Percentiles rank a stretch among this genome's conserved stretches.
Evolutionary conservation across 2,113 vertebrate genomes (phyloP).

Genomic region (Sylvilagus bachmani): DNA sequence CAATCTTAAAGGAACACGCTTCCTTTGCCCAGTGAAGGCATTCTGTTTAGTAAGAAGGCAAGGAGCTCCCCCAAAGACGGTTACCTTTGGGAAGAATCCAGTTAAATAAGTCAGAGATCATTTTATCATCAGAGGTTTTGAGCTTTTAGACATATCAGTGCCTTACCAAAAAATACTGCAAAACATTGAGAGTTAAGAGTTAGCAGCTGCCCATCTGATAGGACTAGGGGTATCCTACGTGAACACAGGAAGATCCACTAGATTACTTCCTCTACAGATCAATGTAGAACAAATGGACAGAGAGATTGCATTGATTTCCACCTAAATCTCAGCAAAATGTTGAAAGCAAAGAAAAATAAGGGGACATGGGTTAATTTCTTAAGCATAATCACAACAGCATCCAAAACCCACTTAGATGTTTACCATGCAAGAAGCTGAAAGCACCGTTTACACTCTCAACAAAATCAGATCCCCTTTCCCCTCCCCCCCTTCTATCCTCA

Average conservation of each 20-base stretch:
- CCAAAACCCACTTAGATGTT: not conserved
- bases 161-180: not conserved
- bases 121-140: conserved; percentile 19
- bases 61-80: not conserved
- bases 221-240: not conserved
- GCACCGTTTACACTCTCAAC: not conserved
- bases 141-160: not conserved
- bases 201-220: not conserved
- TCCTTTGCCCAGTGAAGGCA: not conserved
- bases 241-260: not conserved
- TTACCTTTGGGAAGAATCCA: conserved; percentile 4
- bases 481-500: not conserved
- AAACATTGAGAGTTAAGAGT: not conserved
- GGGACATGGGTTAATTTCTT: not conserved
- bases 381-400: not conserved
- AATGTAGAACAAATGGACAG: not conserved
- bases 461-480: not conserved
- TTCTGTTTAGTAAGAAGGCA: not conserved
- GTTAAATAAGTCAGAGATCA: conserved; percentile 41
- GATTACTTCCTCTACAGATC: conserved; percentile 24
- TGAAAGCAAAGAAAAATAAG: not conserved
- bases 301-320: not conserved
- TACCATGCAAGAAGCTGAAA: not conserved
- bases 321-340: not conserved
- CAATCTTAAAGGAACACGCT: not conserved